phyloP scores from a whole-genome alignment of 2,797 vertebrate genomes.

The Crenuchus spilurus region DNA sequence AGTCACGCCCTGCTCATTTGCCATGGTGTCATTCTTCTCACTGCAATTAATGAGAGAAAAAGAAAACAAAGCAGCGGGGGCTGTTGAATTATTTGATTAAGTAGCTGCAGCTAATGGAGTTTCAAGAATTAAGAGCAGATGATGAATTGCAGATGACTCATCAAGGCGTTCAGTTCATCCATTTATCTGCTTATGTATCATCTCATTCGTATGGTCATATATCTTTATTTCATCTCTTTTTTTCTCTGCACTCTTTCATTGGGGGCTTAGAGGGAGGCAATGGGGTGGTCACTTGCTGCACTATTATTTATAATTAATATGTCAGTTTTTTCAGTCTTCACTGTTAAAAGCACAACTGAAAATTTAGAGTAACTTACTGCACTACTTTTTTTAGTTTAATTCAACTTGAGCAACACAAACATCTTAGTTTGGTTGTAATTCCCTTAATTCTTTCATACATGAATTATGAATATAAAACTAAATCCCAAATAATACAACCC shows the following conservation, averaged over 20 bases:
- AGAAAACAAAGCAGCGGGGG: slow-evolving; percentile 49
- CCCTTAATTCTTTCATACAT: too few species aligned
- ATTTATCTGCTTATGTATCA: slow-evolving; percentile 50
- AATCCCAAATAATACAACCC: too few species aligned
- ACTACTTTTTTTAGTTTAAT: too few species aligned
- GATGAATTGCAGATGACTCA: slow-evolving; percentile 57
- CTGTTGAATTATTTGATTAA: slow-evolving; percentile 60
- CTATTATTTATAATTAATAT: neutral
- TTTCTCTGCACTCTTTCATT: neutral
- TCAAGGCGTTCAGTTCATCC: slow-evolving; percentile 49
- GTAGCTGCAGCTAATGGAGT: slow-evolving; percentile 49
- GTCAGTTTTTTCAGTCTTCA: neutral
- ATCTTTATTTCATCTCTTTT: slow-evolving; percentile 34
- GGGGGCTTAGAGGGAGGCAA: neutral
- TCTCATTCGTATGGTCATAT: slow-evolving; percentile 30
- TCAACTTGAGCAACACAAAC: too few species aligned
- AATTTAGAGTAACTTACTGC: too few species aligned
- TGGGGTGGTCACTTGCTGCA: neutral
- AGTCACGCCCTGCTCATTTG: slow-evolving; percentile 51
- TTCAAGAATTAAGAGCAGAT: slow-evolving; percentile 56
- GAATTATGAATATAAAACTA: too few species aligned
- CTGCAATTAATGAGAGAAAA: slow-evolving; percentile 49
- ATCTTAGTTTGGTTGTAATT: too few species aligned
- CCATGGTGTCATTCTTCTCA: slow-evolving; percentile 47
- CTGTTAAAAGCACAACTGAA: too few species aligned